Conservation (phyloP, 2,113 vertebrate genomes). For the Lathamus discolor region DNA sequence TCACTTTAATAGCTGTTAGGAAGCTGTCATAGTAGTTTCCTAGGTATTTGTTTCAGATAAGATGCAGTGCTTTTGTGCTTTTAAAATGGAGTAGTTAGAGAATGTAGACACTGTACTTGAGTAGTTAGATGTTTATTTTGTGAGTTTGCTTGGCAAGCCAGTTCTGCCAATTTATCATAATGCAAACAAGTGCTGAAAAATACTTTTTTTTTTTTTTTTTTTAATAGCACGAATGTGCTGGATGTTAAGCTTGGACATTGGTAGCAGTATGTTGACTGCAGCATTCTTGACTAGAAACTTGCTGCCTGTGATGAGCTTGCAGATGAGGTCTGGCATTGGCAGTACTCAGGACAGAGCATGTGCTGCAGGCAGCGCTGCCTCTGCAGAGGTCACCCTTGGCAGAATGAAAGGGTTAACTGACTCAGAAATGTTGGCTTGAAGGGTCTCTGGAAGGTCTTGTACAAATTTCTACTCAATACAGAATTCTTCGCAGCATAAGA, state of each 20-base stretch:
- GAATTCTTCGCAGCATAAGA: background rate
- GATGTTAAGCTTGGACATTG: background rate
- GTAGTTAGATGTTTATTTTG: background rate
- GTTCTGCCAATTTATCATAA: background rate
- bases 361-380: background rate
- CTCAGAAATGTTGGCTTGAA: background rate
- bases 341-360: rapidly evolving
- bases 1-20: background rate
- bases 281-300: background rate
- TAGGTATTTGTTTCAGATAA: background rate
- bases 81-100: background rate
- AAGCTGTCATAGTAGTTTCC: background rate
- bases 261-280: background rate
- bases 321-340: background rate
- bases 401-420: background rate
- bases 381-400: background rate
- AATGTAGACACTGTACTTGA: rapidly evolving
- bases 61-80: background rate
- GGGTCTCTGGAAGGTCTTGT: background rate
- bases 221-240: rapidly evolving
- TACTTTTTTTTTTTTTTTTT: background rate
- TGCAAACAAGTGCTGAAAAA: background rate
- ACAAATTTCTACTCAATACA: background rate
- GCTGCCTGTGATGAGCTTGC: background rate
- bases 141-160: background rate